Evolutionary conservation across 2,113 vertebrate species (phyloP), one percentile per base, ranked within the genome.

Genomic region (Pterocles gutturalis): DNA sequence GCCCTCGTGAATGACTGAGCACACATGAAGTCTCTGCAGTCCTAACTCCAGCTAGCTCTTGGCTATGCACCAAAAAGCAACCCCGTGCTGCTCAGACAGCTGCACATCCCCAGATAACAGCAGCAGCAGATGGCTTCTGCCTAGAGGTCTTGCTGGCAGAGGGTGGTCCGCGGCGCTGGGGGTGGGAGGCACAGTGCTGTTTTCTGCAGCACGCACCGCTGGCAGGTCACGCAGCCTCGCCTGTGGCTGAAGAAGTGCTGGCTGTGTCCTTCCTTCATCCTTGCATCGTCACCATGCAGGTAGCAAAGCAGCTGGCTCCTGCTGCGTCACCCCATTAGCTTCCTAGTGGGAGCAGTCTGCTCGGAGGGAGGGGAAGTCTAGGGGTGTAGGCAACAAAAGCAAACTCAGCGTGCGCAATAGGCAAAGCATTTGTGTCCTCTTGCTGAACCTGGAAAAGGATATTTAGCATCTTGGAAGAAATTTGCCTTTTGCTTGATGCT

Each of bases 241-340:
- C 36, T 0, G 0, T 64, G 62, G 66, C 66, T 85, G 78, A 67
- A 53, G 77, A 75, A 80, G 41, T 0, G 53, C 49, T 76, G 77
- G 41, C 86, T 71, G 54, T 46, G 78, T 62, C 95, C 85, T 77
- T 83, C 90, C 90, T 70, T 80, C 84, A 86, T 95, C 93, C 95
- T 83, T 97, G 87, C 91, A 70, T 17, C 61, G 91, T 94, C 96
- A 96, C 96, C 90, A 24, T 34, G 87, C 96, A 96, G 96, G 94
- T 72, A 93, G 66, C 45, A 54, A 67, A 80, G 94, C 84, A 96
- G 94, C 81, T 91, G 91, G 87, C 91, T 96, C 87, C 90, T 87
- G 95, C 95, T 96, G 90, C 16, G 5, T 88, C 93, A 96, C 90
- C 84, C 93, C 90, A 85, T 83, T 65, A 96, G 58, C 91, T 93